Conservation (phyloP, 2,797 vertebrate genomes). For the Danio albolineatus region DNA sequence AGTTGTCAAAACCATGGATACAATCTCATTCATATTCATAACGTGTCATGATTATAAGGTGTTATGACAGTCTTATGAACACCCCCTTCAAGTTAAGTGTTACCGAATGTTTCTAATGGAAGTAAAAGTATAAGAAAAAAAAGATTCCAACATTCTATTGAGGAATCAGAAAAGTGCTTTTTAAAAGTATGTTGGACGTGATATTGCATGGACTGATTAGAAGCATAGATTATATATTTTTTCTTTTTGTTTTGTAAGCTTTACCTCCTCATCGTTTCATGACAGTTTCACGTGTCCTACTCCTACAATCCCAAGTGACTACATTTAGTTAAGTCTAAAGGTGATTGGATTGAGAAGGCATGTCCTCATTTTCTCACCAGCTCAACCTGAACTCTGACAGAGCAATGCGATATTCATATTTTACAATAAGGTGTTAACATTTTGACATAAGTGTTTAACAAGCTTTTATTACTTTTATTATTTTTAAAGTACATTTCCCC, state of each 20-base stretch:
- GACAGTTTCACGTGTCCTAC: constrained; percentile 31
- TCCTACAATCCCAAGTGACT: constrained; percentile 27
- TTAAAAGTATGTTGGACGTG: not conserved
- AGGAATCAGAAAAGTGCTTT: no score
- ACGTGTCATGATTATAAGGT: no score
- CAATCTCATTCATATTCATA: no score
- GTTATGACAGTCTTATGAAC: no score
- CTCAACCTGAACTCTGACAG: not conserved
- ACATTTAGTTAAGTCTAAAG: constrained; percentile 2
- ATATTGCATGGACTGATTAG: no score
- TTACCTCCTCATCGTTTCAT: constrained; percentile 11
- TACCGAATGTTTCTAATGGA: no score
- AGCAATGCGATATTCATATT: not conserved
- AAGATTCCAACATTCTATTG: no score
- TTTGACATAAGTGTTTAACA: no score
- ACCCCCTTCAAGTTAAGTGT: no score
- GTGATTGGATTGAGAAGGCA: constrained; percentile 32
- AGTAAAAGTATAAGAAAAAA: no score
- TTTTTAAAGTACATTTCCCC: not conserved
- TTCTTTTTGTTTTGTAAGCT: not conserved
- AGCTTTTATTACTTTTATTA: not conserved
- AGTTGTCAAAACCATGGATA: no score
- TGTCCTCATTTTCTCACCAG: constrained; percentile 10
- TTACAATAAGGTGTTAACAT: not conserved
- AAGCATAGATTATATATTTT: not conserved